Base-by-base conservation (phyloP, 2,113 vertebrate species). In the Pomatostomus ruficeps region DNA sequence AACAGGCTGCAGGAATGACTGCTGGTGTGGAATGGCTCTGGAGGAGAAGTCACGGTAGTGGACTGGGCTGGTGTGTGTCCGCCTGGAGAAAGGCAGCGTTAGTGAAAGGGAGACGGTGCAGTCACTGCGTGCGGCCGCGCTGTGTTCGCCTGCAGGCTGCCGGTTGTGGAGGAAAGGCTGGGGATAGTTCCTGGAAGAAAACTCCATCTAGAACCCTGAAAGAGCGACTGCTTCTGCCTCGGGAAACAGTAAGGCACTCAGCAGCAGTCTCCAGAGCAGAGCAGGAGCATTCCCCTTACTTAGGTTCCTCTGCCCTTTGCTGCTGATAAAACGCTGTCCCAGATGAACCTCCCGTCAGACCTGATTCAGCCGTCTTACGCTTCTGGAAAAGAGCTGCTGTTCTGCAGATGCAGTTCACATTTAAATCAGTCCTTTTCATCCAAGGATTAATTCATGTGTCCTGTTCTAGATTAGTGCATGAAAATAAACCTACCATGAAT, bases 231-330 rank as follows among this genome's bases (percentile, higher is more conserved):
- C 17, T n/a, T 73, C 13, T 40, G 36, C 25, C 54, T 66, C 10
- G 1, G 35, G 67, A 28, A 43, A 22, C 0, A 0, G 3, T 24
- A 35, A 25, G 29, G 35, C n/a, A 4, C 67, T 49, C 7, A 4
- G 62, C 28, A 12, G 28, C 45, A 57, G 49, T 70, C 59, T 43
- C 2, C 2, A 43, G 26, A 31, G 28, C 28, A 25, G 3, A 6
- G 28, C 70, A 20, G 28, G 36, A 31, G 35, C n/a, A n/a, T 62
- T 36, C 52, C 36, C 13, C 16, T 38, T 28, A 1, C 33, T 59
- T 38, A 11, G 38, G 10, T 20, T 52, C 31, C 43, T n/a, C 54
- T 79, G 61, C 59, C 3, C 0, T 24, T 66, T 55, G 57, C 71
- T 67, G 33, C 51, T 55, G 63, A 26, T 58, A 45, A 58, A 82